Conservation (phyloP, 2,888 invertebrate species). For the Mayetiola destructor region DNA sequence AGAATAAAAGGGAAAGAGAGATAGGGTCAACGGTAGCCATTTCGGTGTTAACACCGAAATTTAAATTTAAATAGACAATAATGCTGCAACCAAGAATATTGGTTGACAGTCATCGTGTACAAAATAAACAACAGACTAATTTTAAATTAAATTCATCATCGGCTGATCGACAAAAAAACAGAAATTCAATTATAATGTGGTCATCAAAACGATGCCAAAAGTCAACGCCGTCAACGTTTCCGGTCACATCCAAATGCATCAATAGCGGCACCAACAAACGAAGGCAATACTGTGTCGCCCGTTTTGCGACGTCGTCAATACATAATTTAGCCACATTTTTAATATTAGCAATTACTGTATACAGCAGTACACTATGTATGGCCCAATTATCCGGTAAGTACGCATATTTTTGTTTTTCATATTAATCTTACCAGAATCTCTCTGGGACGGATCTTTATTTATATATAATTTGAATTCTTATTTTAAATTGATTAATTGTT, state of each 20-base stretch:
- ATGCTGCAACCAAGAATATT: conserved; percentile 12
- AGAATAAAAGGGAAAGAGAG: background rate
- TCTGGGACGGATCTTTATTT: background rate
- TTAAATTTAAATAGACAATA: conserved; percentile 10
- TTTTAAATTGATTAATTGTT: no score
- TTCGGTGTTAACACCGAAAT: background rate
- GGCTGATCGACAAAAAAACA: background rate
- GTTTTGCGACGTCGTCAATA: background rate
- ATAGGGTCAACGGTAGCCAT: background rate
- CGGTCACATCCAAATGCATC: background rate
- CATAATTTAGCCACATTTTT: conserved; percentile 6
- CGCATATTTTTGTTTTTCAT: background rate
- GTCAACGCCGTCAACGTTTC: background rate
- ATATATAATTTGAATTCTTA: background rate
- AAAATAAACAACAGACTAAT: conserved; percentile 3
- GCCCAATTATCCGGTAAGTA: conserved; percentile 12
- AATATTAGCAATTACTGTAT: conserved; percentile 11
- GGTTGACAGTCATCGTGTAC: conserved; percentile 11
- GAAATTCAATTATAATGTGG: background rate
- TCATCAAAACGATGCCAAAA: background rate
- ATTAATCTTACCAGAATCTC: background rate
- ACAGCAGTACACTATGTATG: conserved; percentile 8
- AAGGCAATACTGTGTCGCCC: no score
- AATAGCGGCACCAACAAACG: background rate
- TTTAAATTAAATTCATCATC: background rate